A percentile compares a stretch with the other conserved stretches of the same genome.
Evolutionary conservation across 2,888 invertebrate species (phyloP).

Genomic region (Mythimna pallens): DNA sequence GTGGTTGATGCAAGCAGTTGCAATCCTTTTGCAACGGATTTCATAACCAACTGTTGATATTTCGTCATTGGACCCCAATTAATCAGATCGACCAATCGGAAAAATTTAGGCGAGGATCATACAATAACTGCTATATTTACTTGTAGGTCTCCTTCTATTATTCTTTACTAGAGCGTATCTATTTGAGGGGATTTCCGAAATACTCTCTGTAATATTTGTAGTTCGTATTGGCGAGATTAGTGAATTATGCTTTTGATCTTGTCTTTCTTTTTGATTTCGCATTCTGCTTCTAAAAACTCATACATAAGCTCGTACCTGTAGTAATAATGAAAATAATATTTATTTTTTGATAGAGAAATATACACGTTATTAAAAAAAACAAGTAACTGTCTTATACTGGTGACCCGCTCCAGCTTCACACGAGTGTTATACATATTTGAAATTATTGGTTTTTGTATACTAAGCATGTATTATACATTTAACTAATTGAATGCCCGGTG

Average conservation of each 20-base stretch:
- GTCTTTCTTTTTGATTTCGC: background rate
- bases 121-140: conserved; percentile 13
- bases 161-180: conserved; percentile 1
- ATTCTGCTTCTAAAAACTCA: background rate
- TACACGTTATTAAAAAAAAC: no score
- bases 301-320: no score
- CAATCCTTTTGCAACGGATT: conserved; percentile 47
- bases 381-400: no score
- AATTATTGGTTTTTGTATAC: no score
- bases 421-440: no score
- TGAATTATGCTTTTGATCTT: background rate
- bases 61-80: conserved; percentile 42
- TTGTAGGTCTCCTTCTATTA: background rate
- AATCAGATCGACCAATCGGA: conserved; percentile 36
- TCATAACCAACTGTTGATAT: conserved; percentile 56
- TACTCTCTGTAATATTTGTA: background rate
- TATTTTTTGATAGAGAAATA: no score
- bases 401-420: no score
- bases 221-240: background rate
- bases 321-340: no score
- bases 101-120: conserved; percentile 44
- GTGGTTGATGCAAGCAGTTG: conserved; percentile 37
- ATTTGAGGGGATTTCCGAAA: background rate
- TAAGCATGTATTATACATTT: no score
- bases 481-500: no score